Evolutionary conservation across 2,113 vertebrate species (phyloP).

Genomic region (Silurus meridionalis): DNA sequence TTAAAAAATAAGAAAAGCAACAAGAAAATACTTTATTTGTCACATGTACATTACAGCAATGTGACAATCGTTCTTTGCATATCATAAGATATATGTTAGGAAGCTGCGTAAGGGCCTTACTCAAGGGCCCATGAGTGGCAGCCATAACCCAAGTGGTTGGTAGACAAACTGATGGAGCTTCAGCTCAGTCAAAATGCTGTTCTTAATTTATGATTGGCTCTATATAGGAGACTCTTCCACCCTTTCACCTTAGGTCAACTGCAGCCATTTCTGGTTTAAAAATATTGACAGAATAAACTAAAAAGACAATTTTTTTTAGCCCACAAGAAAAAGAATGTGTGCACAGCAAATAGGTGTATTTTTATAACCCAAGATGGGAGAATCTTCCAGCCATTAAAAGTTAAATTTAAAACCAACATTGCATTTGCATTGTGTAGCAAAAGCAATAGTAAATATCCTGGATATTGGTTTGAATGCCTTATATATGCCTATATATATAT

Average conservation of each 20-base stretch:
- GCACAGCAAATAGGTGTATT: neutral
- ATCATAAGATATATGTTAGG: too few relatives aligned
- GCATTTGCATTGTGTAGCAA: neutral
- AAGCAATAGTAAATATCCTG: neutral
- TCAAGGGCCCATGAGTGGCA: too few relatives aligned
- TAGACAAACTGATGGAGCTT: neutral
- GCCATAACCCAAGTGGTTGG: neutral
- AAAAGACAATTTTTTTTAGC: neutral
- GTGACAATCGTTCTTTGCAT: too few relatives aligned
- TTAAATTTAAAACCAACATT: neutral
- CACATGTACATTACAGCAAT: too few relatives aligned
- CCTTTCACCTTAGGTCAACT: neutral
- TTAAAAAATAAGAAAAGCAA: neutral
- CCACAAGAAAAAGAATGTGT: neutral
- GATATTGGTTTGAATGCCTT: neutral
- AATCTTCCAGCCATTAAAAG: neutral
- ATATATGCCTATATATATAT: too few relatives aligned
- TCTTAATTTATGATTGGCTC: neutral
- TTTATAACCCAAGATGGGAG: neutral
- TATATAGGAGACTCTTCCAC: neutral
- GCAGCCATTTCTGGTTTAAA: neutral
- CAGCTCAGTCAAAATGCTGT: neutral
- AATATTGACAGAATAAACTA: neutral
- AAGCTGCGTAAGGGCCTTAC: too few relatives aligned
- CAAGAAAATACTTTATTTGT: too few relatives aligned